phyloP scores from a whole-genome alignment of 1,140 invertebrate genomes.

The Nymphalis io region DNA sequence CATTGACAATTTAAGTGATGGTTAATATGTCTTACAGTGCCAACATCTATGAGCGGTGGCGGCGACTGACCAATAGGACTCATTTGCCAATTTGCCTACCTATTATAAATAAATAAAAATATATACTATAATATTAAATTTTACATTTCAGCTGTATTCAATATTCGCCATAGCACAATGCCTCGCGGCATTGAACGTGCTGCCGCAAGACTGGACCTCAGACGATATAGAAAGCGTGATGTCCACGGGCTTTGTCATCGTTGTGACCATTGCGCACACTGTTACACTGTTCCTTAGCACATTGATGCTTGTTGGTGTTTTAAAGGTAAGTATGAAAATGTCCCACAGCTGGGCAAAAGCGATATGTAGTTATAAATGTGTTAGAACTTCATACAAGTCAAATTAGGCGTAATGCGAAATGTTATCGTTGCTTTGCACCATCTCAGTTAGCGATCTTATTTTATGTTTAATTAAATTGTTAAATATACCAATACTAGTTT shows the following conservation, averaged over 20 bases:
- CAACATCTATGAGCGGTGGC: too few relatives aligned
- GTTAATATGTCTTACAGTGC: too few relatives aligned
- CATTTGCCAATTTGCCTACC: too few relatives aligned
- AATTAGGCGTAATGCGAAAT: too few relatives aligned
- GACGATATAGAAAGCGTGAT: constrained; percentile 39
- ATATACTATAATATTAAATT: background rate
- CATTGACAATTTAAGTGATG: too few relatives aligned
- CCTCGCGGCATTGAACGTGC: constrained; percentile 41
- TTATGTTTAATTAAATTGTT: too few relatives aligned
- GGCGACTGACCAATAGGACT: too few relatives aligned
- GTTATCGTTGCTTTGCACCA: too few relatives aligned
- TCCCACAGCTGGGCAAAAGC: background rate
- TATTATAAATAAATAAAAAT: too few relatives aligned
- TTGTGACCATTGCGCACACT: constrained; percentile 45
- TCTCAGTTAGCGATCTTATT: too few relatives aligned
- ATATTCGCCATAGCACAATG: constrained; percentile 60
- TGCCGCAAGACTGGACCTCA: constrained; percentile 35
- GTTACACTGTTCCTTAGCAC: constrained; percentile 56
- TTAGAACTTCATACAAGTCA: too few relatives aligned
- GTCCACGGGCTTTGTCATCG: constrained; percentile 39
- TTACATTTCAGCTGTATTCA: constrained; percentile 57
- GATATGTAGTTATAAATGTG: background rate
- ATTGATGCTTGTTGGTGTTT: constrained; percentile 56
- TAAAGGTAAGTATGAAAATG: constrained; percentile 49
- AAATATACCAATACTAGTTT: too few relatives aligned